Percentiles rank a stretch among this genome's conserved stretches.
Evolutionary conservation across 2,888 invertebrate species (phyloP).

Genomic region (Chymomyza procnemis): DNA sequence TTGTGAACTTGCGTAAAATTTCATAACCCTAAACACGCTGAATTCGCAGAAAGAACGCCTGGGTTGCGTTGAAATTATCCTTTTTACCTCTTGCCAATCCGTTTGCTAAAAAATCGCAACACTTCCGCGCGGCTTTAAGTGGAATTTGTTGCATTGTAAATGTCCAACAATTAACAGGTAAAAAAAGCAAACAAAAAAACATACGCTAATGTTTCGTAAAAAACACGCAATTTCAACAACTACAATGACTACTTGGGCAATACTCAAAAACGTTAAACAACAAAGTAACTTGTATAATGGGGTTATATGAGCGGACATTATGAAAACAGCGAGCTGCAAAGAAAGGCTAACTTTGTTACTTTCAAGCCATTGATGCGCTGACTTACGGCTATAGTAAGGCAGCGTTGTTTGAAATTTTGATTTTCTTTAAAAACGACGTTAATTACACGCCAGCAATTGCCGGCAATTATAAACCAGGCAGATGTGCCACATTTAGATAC

Average conservation of each 20-base stretch:
- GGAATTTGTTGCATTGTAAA: slow-evolving; percentile 1
- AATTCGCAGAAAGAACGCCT: not conserved
- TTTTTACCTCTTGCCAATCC: slow-evolving; percentile 73
- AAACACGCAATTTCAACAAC: slow-evolving; percentile 20
- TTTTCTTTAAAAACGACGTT: slow-evolving; percentile 2
- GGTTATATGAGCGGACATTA: slow-evolving; percentile 46
- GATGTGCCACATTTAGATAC: slow-evolving; percentile 49
- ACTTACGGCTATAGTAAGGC: no score
- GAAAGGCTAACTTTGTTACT: slow-evolving; percentile 33
- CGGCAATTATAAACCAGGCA: slow-evolving; percentile 66
- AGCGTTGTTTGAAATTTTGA: slow-evolving; percentile 15
- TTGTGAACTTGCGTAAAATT: slow-evolving; percentile 68
- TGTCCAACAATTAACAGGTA: slow-evolving; percentile 35
- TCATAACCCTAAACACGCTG: slow-evolving; percentile 62
- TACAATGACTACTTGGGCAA: no score
- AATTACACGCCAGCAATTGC: slow-evolving; percentile 44
- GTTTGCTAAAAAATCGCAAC: slow-evolving; percentile 58
- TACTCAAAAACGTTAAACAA: slow-evolving; percentile 24
- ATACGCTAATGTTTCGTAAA: slow-evolving; percentile 47
- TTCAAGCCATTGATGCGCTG: not conserved
- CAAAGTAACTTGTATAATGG: slow-evolving; percentile 60
- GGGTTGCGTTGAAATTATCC: slow-evolving; percentile 42
- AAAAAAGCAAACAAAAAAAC: slow-evolving; percentile 23
- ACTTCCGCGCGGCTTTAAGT: slow-evolving; percentile 48
- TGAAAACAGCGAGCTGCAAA: slow-evolving; percentile 15